These are phyloP conservation scores for Herpailurus yagouaroundi DNA, from an alignment of 2,113 vertebrate species.

Conservation along the genomic window DNA sequence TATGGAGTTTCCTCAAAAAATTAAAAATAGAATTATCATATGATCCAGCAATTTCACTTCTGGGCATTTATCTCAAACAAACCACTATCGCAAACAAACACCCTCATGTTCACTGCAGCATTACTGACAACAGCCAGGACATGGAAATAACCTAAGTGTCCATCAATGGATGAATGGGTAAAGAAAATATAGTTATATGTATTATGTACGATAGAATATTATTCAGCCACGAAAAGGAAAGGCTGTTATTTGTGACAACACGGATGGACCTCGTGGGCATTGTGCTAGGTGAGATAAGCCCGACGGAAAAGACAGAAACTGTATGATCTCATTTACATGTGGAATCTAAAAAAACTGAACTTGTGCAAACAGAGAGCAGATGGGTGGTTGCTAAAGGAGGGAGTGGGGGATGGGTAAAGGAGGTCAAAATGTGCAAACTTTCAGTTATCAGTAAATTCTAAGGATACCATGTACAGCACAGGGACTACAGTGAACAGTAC, in stretches of 20 bases:
- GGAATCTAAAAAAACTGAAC: background rate
- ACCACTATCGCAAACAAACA: background rate
- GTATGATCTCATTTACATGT: background rate
- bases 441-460: background rate
- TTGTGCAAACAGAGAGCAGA: background rate
- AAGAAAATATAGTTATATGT: background rate
- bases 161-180: background rate
- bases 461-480: accelerated
- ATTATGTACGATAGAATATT: background rate
- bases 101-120: background rate
- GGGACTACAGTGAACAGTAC: accelerated
- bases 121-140: background rate
- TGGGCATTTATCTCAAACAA: background rate
- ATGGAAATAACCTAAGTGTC: background rate
- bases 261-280: background rate
- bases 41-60: background rate
- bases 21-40: background rate
- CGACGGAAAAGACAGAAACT: background rate
- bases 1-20: background rate
- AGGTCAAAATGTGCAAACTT: background rate
- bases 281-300: background rate
- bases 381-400: background rate
- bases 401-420: too few relatives aligned
- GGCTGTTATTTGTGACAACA: background rate
- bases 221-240: background rate